A percentile compares a stretch with the other conserved stretches of the same genome.
Evolutionary conservation across 2,113 vertebrate species (phyloP).

Genomic region (Sialia sialis): DNA sequence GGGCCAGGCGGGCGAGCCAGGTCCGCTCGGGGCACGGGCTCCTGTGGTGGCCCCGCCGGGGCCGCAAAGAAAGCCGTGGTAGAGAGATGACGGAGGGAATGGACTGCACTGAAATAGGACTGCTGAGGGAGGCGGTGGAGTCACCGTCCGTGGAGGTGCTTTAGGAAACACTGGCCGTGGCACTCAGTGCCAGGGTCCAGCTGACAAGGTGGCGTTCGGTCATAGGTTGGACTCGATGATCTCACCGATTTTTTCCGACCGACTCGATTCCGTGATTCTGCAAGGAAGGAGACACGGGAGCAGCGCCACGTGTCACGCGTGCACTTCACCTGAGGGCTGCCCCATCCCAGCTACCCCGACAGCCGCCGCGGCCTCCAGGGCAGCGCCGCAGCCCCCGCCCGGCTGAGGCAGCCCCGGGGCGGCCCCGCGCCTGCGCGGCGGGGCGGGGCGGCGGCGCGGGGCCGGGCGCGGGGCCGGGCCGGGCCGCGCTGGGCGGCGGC

Average conservation of each 20-base stretch:
- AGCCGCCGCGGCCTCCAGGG: accelerated
- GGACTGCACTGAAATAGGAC: no score
- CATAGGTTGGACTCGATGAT: neutral
- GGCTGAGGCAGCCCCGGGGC: no score
- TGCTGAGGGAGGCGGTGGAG: neutral
- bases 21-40: no score
- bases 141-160: no score
- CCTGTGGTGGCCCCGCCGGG: accelerated
- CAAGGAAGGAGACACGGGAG: neutral
- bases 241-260: neutral
- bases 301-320: accelerated
- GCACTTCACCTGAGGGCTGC: accelerated
- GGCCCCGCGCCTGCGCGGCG: neutral
- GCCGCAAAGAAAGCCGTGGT: accelerated
- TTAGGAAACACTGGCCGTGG: neutral
- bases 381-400: neutral
- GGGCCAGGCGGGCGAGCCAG: neutral
- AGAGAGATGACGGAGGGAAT: accelerated
- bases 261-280: neutral
- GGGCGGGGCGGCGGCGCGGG: no score
- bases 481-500: no score
- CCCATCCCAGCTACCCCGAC: accelerated
- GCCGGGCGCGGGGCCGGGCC: no score
- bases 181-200: neutral
- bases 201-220: no score